Evolutionary conservation across 2,113 vertebrate genomes (phyloP), one percentile per base, ranked within the genome.

Genomic region (Cranoglanis bouderius): DNA sequence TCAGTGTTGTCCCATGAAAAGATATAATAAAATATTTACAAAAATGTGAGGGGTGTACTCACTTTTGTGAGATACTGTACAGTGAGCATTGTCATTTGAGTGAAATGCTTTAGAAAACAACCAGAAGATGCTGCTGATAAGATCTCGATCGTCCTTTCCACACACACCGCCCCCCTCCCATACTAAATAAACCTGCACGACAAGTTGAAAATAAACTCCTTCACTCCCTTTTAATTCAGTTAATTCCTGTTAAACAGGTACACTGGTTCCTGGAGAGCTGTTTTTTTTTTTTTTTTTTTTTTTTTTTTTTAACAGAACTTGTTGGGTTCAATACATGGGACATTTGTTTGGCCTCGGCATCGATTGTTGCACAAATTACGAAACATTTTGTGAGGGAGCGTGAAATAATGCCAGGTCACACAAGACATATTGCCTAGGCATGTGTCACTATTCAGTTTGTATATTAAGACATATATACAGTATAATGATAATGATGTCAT

Each of bases 221-320:
- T 82, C 24, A 61, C 14, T 5, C 4, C 38, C 26, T 7, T 82
- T 67, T 59, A 26, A 49, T 35, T 24, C 16, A 12, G 6, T 13
- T 40, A 40, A 85, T 82, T 75, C 89, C 78, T 43, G 87, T 46
- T 83, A n/a, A 75, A 86, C 87, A 13, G 46, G 83, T 74, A 82
- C 78, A 18, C 88, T 43, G 40, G 2, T 63, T 38, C 57, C 59
- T 63, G 32, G 24, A 87, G n/a, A 89, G 78, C 55, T 16, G 55
- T 10, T 80, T 0, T 80, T 51, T 67, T 7, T 14, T 2, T 63
- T 19, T 21, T 24, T 10, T 80, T 0, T 80, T 10, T 80, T 0
- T 80, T 51, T 67, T 7, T 14, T 2, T 63, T 19, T 21, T 24
- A 40, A 24, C 1, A 16, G 12, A 75, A 8, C 43, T 29, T 51